Evolutionary conservation across 2,888 invertebrate species (phyloP).

Genomic region (Phragmatobia fuliginosa): DNA sequence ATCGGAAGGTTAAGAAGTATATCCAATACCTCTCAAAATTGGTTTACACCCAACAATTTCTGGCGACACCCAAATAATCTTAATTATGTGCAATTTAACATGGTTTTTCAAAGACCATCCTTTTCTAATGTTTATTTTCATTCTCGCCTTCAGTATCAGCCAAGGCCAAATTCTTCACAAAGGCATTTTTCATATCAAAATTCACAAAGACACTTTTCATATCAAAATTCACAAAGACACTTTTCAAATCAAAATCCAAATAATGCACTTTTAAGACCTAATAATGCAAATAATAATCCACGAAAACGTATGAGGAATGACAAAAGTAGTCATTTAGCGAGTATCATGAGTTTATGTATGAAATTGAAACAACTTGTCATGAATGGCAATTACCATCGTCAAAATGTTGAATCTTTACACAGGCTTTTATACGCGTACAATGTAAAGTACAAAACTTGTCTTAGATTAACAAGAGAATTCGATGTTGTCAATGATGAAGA

Average conservation of each 20-base stretch:
- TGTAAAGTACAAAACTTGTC: slow-evolving; percentile 60
- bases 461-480: slow-evolving; percentile 61
- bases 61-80: slow-evolving; percentile 58
- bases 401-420: slow-evolving; percentile 58
- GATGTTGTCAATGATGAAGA: slow-evolving; percentile 62
- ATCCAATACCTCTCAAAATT: slow-evolving; percentile 39
- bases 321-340: slow-evolving; percentile 58
- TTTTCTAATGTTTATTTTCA: slow-evolving; percentile 50
- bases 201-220: slow-evolving; percentile 18
- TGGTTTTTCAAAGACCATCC: slow-evolving; percentile 61
- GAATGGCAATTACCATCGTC: slow-evolving; percentile 45
- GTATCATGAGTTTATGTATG: slow-evolving; percentile 59
- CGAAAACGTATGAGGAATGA: slow-evolving; percentile 54
- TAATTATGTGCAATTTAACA: slow-evolving; percentile 60
- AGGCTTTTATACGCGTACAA: slow-evolving; percentile 70
- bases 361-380: slow-evolving; percentile 57
- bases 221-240: slow-evolving; percentile 41
- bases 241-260: slow-evolving; percentile 21
- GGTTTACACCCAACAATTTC: slow-evolving; percentile 48
- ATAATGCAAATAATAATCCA: slow-evolving; percentile 25
- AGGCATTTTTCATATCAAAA: slow-evolving; percentile 30
- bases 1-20: slow-evolving; percentile 60
- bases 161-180: slow-evolving; percentile 46
- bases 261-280: slow-evolving; percentile 25
- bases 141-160: slow-evolving; percentile 55